These are phyloP conservation scores for Cheilosia grossa DNA, from an alignment of 2,888 invertebrate genomes.

Conservation along the genomic window DNA sequence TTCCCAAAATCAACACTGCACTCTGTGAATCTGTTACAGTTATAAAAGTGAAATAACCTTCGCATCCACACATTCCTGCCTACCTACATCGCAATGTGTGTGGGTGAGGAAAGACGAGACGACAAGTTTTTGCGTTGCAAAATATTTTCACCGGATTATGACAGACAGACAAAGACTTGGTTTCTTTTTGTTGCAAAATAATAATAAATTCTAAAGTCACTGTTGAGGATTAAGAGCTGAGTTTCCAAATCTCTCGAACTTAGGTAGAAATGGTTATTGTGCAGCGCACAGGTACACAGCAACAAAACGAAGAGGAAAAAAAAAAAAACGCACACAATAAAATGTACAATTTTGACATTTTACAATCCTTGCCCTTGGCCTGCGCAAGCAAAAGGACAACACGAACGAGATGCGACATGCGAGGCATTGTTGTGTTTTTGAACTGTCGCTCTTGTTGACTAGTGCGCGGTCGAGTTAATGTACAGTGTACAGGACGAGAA, in stretches of 20 bases:
- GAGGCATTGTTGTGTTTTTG: conserved; percentile 54
- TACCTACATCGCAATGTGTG: not conserved
- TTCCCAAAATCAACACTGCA: conserved; percentile 30
- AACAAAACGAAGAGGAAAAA: conserved; percentile 6
- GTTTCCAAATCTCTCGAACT: conserved; percentile 47
- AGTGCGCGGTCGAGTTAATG: conserved; percentile 49
- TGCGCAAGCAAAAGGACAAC: conserved; percentile 1
- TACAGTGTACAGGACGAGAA: conserved; percentile 53
- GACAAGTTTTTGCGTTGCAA: conserved; percentile 62
- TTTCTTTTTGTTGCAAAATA: conserved; percentile 70
- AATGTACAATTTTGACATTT: conserved; percentile 69
- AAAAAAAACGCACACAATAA: conserved; percentile 15
- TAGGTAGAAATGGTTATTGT: conserved; percentile 52
- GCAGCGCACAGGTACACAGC: conserved; percentile 15
- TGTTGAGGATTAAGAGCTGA: conserved; percentile 67
- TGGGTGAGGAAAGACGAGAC: conserved; percentile 20
- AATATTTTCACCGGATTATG: conserved; percentile 73
- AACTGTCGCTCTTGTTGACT: conserved; percentile 61
- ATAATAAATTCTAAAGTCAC: conserved; percentile 69
- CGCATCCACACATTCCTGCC: not conserved
- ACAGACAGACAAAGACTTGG: conserved; percentile 58
- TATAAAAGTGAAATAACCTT: not conserved
- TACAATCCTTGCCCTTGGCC: conserved; percentile 53
- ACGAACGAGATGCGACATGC: conserved; percentile 4
- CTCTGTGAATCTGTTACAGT: not conserved